These are phyloP conservation scores for Chydorus sphaericus DNA, from an alignment of 2,888 invertebrate species.

Conservation along the genomic window DNA sequence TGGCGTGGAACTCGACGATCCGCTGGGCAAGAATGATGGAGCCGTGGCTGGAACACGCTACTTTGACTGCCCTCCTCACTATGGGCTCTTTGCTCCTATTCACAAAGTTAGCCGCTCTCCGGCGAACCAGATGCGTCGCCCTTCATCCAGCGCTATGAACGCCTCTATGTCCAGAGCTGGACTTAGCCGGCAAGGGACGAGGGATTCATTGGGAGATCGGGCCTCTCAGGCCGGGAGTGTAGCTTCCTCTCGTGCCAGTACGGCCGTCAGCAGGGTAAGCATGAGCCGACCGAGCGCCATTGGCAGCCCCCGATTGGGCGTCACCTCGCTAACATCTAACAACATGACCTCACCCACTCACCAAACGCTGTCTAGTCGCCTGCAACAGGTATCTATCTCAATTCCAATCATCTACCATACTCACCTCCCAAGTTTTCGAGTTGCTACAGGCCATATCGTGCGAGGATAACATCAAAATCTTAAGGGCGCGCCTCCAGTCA, in stretches of 20 bases:
- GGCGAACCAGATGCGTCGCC: constrained; percentile 34
- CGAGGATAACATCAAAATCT: too few relatives aligned
- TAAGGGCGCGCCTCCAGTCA: too few relatives aligned
- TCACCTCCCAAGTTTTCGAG: too few relatives aligned
- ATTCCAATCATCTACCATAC: too few relatives aligned
- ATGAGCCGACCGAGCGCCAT: background rate
- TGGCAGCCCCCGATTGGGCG: constrained; percentile 2
- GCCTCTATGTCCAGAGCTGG: constrained; percentile 26
- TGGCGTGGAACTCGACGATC: constrained; percentile 86
- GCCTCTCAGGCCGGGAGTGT: constrained; percentile 17
- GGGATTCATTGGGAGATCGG: constrained; percentile 50
- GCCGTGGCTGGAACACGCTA: constrained; percentile 86
- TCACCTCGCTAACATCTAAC: constrained; percentile 8
- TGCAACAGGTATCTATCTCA: too few relatives aligned
- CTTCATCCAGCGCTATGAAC: constrained; percentile 4
- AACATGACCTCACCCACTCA: constrained; percentile 4
- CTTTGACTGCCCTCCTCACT: constrained; percentile 78
- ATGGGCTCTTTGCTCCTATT: constrained; percentile 84
- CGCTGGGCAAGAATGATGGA: constrained; percentile 90
- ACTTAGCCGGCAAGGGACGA: constrained; percentile 58
- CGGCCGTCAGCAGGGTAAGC: constrained; percentile 12
- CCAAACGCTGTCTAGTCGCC: too few relatives aligned
- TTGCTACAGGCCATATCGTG: too few relatives aligned
- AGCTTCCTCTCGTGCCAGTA: constrained; percentile 45
- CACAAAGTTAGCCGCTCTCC: constrained; percentile 80